phyloP scores from a whole-genome alignment of 2,888 invertebrate genomes.

The Sphaerophoria rueppellii region DNA sequence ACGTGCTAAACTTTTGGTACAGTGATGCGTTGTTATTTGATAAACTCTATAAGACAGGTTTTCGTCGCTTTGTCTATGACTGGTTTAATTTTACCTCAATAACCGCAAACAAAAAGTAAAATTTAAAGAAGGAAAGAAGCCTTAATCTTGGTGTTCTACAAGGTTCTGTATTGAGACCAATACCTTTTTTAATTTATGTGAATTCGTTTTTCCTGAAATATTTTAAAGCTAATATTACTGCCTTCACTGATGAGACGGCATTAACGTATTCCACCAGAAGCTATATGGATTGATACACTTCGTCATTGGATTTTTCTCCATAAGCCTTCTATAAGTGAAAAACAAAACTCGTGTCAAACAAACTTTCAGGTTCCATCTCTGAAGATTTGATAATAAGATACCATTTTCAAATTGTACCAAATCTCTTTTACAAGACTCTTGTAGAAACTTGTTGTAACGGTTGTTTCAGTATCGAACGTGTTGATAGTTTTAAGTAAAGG shows the following conservation, averaged over 20 bases:
- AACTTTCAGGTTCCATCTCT: neutral
- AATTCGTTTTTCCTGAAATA: neutral
- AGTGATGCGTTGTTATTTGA: too few relatives aligned
- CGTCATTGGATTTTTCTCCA: too few relatives aligned
- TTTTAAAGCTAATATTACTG: neutral
- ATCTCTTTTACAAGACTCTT: neutral
- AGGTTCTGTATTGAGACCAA: neutral
- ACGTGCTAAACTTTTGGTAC: too few relatives aligned
- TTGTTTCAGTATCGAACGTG: too few relatives aligned
- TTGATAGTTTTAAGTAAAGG: too few relatives aligned
- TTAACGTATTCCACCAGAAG: neutral
- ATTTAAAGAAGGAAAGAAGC: neutral
- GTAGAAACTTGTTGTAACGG: too few relatives aligned
- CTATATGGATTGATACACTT: neutral
- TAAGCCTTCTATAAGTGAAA: slow-evolving; percentile 1
- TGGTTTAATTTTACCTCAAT: neutral
- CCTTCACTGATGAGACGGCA: neutral
- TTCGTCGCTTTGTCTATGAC: neutral
- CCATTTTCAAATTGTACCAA: neutral
- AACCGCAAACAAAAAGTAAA: neutral
- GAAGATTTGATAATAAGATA: neutral
- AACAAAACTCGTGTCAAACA: neutral
- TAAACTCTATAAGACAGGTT: too few relatives aligned
- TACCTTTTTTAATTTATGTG: neutral
- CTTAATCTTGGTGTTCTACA: neutral